Evolutionary conservation across 2,888 invertebrate genomes (phyloP).

Genomic region (Galeopsomyia nigrocyanea): DNA sequence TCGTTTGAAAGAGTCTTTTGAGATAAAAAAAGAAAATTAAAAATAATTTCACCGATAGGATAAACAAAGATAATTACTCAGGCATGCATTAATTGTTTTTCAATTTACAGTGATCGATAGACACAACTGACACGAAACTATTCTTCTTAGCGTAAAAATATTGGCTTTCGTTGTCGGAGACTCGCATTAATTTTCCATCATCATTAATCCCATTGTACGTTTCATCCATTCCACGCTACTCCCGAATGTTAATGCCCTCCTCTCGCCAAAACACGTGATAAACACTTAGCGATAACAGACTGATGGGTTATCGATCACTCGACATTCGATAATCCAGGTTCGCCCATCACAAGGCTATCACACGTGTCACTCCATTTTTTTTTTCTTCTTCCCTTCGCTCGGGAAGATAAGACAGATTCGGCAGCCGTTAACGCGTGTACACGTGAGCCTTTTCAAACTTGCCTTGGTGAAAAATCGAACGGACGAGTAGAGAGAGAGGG

Average conservation of each 20-base stretch:
- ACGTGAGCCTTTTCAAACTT: constrained; percentile 10
- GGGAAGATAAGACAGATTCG: neutral
- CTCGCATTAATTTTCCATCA: too few species aligned
- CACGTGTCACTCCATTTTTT: constrained; percentile 1
- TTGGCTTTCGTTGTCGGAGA: too few species aligned
- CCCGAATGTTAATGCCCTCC: neutral
- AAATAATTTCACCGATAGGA: too few species aligned
- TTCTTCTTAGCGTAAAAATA: too few species aligned
- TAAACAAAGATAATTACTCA: too few species aligned
- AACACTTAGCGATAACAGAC: constrained; percentile 12
- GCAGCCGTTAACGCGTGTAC: constrained; percentile 1
- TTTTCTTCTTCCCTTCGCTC: neutral
- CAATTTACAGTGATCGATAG: too few species aligned
- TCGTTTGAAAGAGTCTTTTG: too few species aligned
- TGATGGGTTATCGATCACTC: constrained; percentile 24
- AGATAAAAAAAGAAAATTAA: too few species aligned
- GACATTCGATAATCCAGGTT: constrained; percentile 13
- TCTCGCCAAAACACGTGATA: neutral
- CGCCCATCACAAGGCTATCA: neutral
- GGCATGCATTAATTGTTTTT: too few species aligned
- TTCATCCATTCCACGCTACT: neutral
- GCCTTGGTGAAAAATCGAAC: constrained; percentile 17
- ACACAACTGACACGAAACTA: too few species aligned
- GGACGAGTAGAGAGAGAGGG: neutral
- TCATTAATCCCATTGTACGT: too few species aligned